Evolutionary conservation across 1,140 invertebrate species (phyloP).

Genomic region (Caligus rogercresseyi): DNA sequence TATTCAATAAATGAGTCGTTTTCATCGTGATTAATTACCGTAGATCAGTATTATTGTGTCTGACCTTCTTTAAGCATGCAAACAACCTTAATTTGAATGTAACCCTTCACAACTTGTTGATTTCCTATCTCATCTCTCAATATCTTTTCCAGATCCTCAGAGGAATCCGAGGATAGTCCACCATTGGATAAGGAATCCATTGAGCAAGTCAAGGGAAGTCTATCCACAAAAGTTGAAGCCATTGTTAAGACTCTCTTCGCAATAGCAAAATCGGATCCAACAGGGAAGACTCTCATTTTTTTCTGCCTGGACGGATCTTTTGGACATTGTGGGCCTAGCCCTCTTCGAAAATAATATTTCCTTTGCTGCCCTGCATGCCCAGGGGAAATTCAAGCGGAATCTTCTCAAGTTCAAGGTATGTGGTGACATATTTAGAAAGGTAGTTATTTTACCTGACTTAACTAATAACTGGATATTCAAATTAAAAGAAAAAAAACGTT

Average conservation of each 20-base stretch:
- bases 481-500: too few species aligned
- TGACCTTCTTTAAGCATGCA: too few species aligned
- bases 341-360: slow-evolving; percentile 41
- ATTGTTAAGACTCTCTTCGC: slow-evolving; percentile 40
- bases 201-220: slow-evolving; percentile 33
- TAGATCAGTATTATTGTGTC: too few species aligned
- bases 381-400: slow-evolving; percentile 32
- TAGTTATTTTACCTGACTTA: too few species aligned
- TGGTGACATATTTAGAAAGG: too few species aligned
- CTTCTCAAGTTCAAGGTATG: slow-evolving; percentile 40
- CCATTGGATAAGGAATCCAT: slow-evolving; percentile 23
- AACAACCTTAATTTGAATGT: slow-evolving; percentile 8
- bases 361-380: slow-evolving; percentile 28
- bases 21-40: too few species aligned
- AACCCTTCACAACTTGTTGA: too few species aligned
- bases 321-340: slow-evolving; percentile 41
- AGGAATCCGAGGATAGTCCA: slow-evolving; percentile 25
- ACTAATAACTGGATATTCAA: too few species aligned
- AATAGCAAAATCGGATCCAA: slow-evolving; percentile 36
- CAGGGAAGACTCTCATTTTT: slow-evolving; percentile 54
- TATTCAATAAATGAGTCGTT: too few species aligned
- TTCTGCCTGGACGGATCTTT: slow-evolving; percentile 46
- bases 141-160: slow-evolving; percentile 17
- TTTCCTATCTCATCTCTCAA: not conserved
- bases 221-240: slow-evolving; percentile 52